A percentile compares a stretch with the other conserved stretches of the same genome.
These are phyloP conservation scores for Litoditis marina DNA, from an alignment of 2,888 invertebrate species.

Conservation along the genomic window DNA sequence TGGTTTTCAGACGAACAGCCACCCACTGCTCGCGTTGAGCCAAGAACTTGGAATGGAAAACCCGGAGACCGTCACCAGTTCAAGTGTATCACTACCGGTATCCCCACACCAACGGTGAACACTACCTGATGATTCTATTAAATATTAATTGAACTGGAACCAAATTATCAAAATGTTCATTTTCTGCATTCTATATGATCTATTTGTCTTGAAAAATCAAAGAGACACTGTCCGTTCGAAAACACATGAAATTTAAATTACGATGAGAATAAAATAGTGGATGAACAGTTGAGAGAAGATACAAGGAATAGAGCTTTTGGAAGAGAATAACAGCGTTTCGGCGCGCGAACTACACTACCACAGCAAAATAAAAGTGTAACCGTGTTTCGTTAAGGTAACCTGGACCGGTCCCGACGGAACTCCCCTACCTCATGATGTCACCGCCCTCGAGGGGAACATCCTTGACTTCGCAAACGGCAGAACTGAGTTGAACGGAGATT, in stretches of 20 bases:
- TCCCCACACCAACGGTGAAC: conserved; percentile 44
- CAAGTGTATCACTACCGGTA: conserved; percentile 56
- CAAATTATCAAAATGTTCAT: too few species aligned
- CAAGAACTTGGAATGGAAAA: conserved; percentile 60
- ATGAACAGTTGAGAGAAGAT: too few species aligned
- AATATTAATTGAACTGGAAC: not conserved
- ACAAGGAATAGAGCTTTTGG: too few species aligned
- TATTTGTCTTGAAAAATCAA: too few species aligned
- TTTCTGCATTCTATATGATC: too few species aligned
- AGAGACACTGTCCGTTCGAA: too few species aligned
- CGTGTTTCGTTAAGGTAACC: conserved; percentile 39
- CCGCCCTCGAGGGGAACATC: conserved; percentile 54
- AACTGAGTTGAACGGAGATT: conserved; percentile 49
- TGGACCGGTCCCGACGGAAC: conserved; percentile 58
- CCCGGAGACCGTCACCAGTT: conserved; percentile 59
- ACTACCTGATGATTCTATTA: too few species aligned
- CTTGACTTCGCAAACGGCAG: conserved; percentile 49
- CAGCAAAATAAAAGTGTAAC: too few species aligned
- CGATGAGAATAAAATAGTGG: too few species aligned
- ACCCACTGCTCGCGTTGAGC: conserved; percentile 59
- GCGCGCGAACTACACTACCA: too few species aligned
- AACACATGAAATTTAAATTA: too few species aligned
- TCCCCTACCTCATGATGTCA: conserved; percentile 58
- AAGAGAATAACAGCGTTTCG: too few species aligned
- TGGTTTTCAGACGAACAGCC: conserved; percentile 54